Evolutionary conservation across 2,797 vertebrate genomes (phyloP).

Genomic region (Aphelocoma californica): DNA sequence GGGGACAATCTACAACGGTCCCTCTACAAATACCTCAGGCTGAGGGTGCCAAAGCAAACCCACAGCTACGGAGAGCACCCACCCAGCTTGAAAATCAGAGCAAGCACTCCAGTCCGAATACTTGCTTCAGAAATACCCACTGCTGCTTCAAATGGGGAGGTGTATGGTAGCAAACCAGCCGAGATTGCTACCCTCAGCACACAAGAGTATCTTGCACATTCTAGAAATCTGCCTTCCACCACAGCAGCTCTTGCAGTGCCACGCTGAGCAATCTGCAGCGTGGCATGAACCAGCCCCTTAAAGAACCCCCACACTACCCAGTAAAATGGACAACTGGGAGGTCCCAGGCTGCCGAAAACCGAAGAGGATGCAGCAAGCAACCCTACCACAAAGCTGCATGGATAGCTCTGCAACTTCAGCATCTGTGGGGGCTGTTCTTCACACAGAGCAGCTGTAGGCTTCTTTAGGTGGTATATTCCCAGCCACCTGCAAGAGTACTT

Average conservation of each 20-base stretch:
- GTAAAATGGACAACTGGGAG: not conserved
- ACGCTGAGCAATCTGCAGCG: not conserved
- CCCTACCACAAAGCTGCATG: not conserved
- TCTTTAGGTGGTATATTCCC: not conserved
- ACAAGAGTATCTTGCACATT: not conserved
- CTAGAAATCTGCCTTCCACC: not conserved
- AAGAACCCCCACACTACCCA: not conserved
- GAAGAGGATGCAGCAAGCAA: not conserved
- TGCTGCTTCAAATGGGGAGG: not conserved
- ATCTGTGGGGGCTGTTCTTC: not conserved
- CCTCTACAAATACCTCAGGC: not conserved
- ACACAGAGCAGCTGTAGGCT: not conserved
- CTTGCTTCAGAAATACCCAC: not conserved
- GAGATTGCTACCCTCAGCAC: not conserved
- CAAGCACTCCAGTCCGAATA: not conserved
- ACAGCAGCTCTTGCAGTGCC: not conserved
- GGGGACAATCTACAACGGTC: rapidly evolving
- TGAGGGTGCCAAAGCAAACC: not conserved
- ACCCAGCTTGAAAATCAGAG: not conserved
- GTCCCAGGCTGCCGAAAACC: not conserved
- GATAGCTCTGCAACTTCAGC: not conserved
- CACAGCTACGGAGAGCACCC: not conserved
- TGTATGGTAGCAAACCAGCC: rapidly evolving
- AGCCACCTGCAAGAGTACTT: not conserved
- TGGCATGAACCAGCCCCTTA: not conserved